Conservation (phyloP, 2,888 invertebrate genomes). For the Drosophila rubida region DNA sequence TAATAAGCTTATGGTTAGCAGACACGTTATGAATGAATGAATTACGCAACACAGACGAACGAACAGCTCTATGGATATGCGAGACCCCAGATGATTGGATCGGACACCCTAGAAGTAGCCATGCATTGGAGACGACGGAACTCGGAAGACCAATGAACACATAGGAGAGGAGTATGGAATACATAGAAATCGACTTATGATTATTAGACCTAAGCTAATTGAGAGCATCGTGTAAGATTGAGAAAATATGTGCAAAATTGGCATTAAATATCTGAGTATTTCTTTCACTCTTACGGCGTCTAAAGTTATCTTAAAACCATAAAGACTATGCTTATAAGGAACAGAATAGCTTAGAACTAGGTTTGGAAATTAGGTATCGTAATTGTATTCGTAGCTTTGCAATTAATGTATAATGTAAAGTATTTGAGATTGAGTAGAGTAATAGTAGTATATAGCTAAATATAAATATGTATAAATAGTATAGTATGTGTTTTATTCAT, state of each 20-base stretch:
- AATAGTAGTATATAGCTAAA: slow-evolving; percentile 26
- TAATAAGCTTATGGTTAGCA: slow-evolving; percentile 24
- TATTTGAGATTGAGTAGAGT: slow-evolving; percentile 16
- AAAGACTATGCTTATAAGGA: slow-evolving; percentile 29
- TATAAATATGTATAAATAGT: slow-evolving; percentile 24
- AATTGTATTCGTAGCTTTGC: slow-evolving; percentile 14
- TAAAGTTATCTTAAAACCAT: slow-evolving; percentile 42
- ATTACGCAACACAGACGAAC: slow-evolving; percentile 40
- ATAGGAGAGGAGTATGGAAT: slow-evolving; percentile 27
- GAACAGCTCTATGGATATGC: slow-evolving; percentile 14
- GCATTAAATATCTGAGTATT: slow-evolving; percentile 1
- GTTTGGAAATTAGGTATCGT: slow-evolving; percentile 25
- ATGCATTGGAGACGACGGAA: slow-evolving; percentile 22
- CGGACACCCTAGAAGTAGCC: slow-evolving; percentile 6
- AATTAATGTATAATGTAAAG: slow-evolving; percentile 25
- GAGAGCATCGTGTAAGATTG: slow-evolving; percentile 31
- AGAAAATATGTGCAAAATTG: slow-evolving; percentile 41
- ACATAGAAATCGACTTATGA: slow-evolving; percentile 36
- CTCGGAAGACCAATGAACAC: slow-evolving; percentile 41
- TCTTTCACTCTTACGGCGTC: slow-evolving; percentile 1
- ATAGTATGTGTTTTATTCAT: slow-evolving; percentile 73
- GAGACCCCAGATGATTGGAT: slow-evolving; percentile 7
- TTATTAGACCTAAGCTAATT: slow-evolving; percentile 30
- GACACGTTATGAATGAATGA: slow-evolving; percentile 14
- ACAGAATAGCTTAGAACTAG: slow-evolving; percentile 48